Evolutionary conservation across 30 jellyfish, hydroid and myxozoan genomes (phyloP).

Genomic region (Haliclystus octoradiatus): DNA sequence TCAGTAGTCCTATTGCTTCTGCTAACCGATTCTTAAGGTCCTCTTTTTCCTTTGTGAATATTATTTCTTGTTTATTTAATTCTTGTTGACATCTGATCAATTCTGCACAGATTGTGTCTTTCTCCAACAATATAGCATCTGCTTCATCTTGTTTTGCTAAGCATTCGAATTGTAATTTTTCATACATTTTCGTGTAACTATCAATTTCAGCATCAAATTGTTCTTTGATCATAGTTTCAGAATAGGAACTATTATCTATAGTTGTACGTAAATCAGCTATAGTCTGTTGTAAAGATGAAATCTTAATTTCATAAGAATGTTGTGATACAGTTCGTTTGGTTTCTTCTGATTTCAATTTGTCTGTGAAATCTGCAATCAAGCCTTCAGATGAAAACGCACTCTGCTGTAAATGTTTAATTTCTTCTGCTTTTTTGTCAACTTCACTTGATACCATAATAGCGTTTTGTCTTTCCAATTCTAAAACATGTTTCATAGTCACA

Average conservation of each 20-base stretch:
- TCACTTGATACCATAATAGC: neutral
- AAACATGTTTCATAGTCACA: neutral
- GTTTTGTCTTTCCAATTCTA: neutral
- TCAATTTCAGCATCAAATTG: neutral
- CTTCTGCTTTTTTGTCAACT: neutral
- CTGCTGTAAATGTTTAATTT: neutral
- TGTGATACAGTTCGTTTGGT: neutral
- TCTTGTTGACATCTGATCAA: neutral
- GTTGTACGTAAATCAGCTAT: neutral
- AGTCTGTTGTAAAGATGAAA: neutral
- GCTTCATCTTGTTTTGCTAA: neutral
- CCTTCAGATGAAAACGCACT: neutral
- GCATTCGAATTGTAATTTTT: neutral
- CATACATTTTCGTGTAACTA: neutral
- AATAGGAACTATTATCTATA: neutral
- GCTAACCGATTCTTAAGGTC: neutral
- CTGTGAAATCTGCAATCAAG: neutral
- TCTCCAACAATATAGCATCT: neutral
- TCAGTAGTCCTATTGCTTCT: constrained; percentile 1
- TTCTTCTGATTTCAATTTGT: neutral
- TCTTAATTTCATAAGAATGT: neutral
- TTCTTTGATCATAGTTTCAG: neutral
- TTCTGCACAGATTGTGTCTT: neutral
- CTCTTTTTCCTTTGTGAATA: neutral
- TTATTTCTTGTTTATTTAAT: neutral